Base-by-base conservation (phyloP, 2,113 vertebrate species). In the Passer montanus region DNA sequence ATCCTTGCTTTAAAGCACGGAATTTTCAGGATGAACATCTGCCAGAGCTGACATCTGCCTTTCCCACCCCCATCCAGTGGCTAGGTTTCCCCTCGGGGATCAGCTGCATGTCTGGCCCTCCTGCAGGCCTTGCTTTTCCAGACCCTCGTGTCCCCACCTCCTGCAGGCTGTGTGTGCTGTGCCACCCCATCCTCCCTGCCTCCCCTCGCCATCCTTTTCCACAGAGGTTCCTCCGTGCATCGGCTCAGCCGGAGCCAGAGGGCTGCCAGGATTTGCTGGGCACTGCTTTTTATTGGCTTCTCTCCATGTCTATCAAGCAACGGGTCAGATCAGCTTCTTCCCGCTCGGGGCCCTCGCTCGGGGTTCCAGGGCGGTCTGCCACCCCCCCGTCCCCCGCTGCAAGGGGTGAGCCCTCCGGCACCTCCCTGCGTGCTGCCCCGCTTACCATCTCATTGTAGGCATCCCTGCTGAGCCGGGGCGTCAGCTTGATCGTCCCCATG, bases 371-470 rank as follows among this genome's bases (percentile, higher is more conserved):
- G 78, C 30, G 1, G 23, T 12, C 39, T 13, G 12, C 39, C 27
- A 18, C 44, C 22, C 46, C 87, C 47, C 66, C 0, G 72, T 18
- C 74, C 85, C 27, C 84, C 22, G 50, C 95, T 8, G 64, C 92
- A 93, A 87, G 96, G 93, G 67, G 62, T 52, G 68, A 60, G 18
- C 52, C 37, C 62, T 5, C 13, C 11, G 2, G 62, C 26, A 3
- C 30, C 76, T 72, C 58, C 66, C 77, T n/a, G 63, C 27, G 3
- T 8, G 73, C 73, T 43, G 86, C 78, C 30, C 59, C 49, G 98
- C 99, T 99, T 98, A 99, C 99, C 99, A 99, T 99, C 97, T 99
- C 99, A 63, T 97, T 98, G 98, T 99, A 99, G 14, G 99, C 99
- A 92, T 99, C 99, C 97, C 99, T 99, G 98, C 99, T 99, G 91